Evolutionary conservation across 1,140 invertebrate genomes (phyloP), one percentile per base, ranked within the genome.

Genomic region (Scaptomyza pallida): DNA sequence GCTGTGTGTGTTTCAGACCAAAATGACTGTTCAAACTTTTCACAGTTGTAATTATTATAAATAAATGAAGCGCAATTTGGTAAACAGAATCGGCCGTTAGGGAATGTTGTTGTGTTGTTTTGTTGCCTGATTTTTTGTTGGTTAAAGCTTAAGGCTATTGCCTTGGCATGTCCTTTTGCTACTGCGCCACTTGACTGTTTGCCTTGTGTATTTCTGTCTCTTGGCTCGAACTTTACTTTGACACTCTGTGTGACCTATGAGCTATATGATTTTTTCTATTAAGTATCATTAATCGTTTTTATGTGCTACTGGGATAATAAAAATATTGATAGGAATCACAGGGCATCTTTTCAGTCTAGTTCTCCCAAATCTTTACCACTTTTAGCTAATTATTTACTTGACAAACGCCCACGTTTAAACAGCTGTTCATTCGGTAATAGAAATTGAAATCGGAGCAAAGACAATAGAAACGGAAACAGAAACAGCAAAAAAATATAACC

Each of bases 51-150:
- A 88, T 88, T 88, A 88, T 88, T 88, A 88, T 88, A 88, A 88
- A 88, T 88, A 88, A 88, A 88, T 88, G 82, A 88, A 88, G 82
- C 78, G 82, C 78, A 82, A 88, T 88, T 88, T 88, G 69, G 74
- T 72, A 68, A 52, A 56, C 63, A 61, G 47, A 26, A 30, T 41
- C 55, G 35, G 47, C 60, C 65, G 43, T 61, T 62, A 64, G 40
- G 15, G 47, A 44, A 23, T 63, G 3, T 37, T 37, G 33, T 37
- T 37, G n/a, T n/a, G 33, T 5, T 37, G 33, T 37, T 37, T 37
- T n/a, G 33, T 37, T n/a, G 12, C 33, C n/a, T 30, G 26, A 30
- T 30, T 30, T 9, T n/a, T 9, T 8, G 19, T 23, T 57, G 43
- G 23, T 44, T 9, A 45, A 17, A 30, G 15, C 41, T 13, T 26